Evolutionary conservation across 2,797 vertebrate species (phyloP), one percentile per base, ranked within the genome.

Genomic region (Choloepus didactylus): DNA sequence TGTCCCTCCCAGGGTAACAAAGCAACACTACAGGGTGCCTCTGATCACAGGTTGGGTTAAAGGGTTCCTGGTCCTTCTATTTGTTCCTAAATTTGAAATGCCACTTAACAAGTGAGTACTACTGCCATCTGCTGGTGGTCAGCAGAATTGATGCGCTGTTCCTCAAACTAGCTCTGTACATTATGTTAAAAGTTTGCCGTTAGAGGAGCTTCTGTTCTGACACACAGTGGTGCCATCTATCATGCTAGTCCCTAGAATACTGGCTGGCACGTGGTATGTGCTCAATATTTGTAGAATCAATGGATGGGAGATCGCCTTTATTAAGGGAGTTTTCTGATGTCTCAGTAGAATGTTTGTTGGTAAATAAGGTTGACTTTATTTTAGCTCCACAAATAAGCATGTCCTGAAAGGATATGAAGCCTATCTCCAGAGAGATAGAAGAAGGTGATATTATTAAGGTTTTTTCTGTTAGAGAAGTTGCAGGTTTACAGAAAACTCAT

Each of bases 101-200:
- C 23, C 4, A 19, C 31, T 62, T 35, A 46, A 67, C 46, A 77
- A 62, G 2, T 46, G 31, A 3, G 35, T 9, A 16, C 46, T 83
- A 49, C 89, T 91, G 87, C 89, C 95, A 91, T 27, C 95, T 97
- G 46, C 91, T 84, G 97, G 94, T 60, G 4, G 0, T 2, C 9
- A 0, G 9, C 4, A 41, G 83, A 46, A 31, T 29, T 86, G 51
- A 75, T 29, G 8, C 1, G 44, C 64, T 21, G 54, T n/a, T 64
- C 49, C 21, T 66, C 44, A 12, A 19, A 8, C 7, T 1, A 73
- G 44, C 9, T 16, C 1, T 15, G 25, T 10, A 27, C 6, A 35
- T 23, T 14, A 31, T 31, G 66, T 9, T 12, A 41, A 77, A 27
- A 15, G 18, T 56, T 35, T 77, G 60, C 49, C 19, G 15, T 14